Percentiles rank a stretch among this genome's conserved stretches.
These are phyloP conservation scores for Tethea ocularis DNA, from an alignment of 2,888 invertebrate genomes.

Conservation along the genomic window DNA sequence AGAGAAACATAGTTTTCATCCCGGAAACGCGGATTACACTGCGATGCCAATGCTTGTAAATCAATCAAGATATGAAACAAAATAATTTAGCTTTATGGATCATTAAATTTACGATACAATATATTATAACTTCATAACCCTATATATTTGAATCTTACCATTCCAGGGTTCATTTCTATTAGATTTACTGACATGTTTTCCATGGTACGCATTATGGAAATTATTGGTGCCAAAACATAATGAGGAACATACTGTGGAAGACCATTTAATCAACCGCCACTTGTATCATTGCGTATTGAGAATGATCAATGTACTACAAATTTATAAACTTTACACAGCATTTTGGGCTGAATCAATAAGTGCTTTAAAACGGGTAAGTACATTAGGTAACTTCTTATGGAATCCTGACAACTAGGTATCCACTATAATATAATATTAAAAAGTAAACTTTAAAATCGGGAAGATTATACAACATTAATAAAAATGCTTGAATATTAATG, in stretches of 20 bases:
- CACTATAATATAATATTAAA: too few species aligned
- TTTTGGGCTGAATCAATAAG: conserved; percentile 74
- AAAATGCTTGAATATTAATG: too few species aligned
- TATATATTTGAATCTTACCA: too few species aligned
- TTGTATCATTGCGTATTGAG: conserved; percentile 65
- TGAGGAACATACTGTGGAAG: conserved; percentile 57
- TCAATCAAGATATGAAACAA: too few species aligned
- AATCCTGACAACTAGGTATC: too few species aligned
- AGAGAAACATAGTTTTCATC: too few species aligned
- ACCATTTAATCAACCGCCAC: conserved; percentile 56
- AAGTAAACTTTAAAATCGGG: too few species aligned
- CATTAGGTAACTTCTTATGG: neutral
- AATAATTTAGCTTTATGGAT: neutral
- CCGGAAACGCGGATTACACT: too few species aligned
- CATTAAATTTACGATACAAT: neutral
- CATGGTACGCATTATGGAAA: conserved; percentile 71
- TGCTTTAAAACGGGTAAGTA: conserved; percentile 68
- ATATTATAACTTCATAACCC: neutral
- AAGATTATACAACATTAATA: too few species aligned
- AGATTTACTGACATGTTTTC: conserved; percentile 75
- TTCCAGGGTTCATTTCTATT: conserved; percentile 66
- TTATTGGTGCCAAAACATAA: conserved; percentile 62
- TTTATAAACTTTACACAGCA: conserved; percentile 70
- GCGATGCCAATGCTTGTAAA: too few species aligned
- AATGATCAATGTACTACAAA: conserved; percentile 72